These are phyloP conservation scores for Lamellibrachia luymesi DNA, from an alignment of 1,140 invertebrate genomes.

Conservation along the genomic window DNA sequence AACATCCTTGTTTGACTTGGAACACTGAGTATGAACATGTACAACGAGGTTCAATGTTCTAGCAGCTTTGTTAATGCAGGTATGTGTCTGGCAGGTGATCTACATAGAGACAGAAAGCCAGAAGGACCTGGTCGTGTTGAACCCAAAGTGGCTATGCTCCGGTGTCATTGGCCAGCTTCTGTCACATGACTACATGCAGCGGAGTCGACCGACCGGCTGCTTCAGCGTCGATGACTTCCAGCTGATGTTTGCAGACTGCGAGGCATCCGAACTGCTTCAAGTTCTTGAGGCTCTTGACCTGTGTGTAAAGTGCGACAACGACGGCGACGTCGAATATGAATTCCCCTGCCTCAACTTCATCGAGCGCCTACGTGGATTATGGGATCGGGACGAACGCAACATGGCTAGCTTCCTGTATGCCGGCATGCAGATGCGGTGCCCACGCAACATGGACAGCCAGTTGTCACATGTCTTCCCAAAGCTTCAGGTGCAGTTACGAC, in stretches of 20 bases:
- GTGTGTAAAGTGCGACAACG: conserved; percentile 74
- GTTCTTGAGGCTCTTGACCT: conserved; percentile 66
- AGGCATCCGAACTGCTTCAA: conserved; percentile 55
- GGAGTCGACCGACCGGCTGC: conserved; percentile 72
- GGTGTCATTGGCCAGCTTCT: conserved; percentile 73
- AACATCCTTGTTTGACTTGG: not conserved
- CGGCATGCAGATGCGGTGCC: conserved; percentile 65
- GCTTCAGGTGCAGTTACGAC: conserved; percentile 71
- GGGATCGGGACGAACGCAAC: conserved; percentile 68
- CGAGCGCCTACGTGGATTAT: conserved; percentile 72
- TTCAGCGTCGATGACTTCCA: conserved; percentile 79
- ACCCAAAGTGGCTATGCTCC: conserved; percentile 73
- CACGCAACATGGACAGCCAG: conserved; percentile 63
- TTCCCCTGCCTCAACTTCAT: conserved; percentile 78
- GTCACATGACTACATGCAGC: conserved; percentile 66
- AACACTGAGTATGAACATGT: not conserved
- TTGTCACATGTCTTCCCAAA: conserved; percentile 70
- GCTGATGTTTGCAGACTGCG: conserved; percentile 71
- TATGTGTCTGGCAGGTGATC: conserved; percentile 52
- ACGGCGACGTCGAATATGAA: conserved; percentile 75
- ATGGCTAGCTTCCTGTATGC: conserved; percentile 67
- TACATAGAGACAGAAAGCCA: conserved; percentile 56
- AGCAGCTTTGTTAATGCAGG: conserved; percentile 19
- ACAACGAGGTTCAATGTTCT: not conserved
- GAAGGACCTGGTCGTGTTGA: conserved; percentile 72